phyloP scores from a whole-genome alignment of 2,888 invertebrate species.

The Phorcus lineatus region DNA sequence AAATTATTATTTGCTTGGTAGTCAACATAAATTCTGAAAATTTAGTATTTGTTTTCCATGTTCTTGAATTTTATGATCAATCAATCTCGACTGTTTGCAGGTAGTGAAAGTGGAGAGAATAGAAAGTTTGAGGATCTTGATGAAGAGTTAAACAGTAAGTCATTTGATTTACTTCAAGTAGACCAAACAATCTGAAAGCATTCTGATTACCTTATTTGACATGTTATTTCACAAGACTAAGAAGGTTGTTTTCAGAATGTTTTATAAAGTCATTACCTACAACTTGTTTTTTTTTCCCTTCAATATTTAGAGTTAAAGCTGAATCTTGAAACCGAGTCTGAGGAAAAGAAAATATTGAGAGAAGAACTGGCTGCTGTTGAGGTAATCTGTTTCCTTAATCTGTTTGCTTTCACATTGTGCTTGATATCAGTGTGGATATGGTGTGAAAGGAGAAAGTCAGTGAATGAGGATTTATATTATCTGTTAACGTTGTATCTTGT shows the following conservation, averaged over 20 bases:
- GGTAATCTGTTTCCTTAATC: slow-evolving; percentile 39
- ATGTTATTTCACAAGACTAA: neutral
- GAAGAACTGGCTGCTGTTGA: slow-evolving; percentile 61
- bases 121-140: slow-evolving; percentile 2
- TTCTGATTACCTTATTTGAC: neutral
- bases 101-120: neutral
- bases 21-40: too few species aligned
- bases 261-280: neutral
- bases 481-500: too few species aligned
- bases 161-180: neutral
- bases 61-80: too few species aligned
- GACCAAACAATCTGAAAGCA: neutral
- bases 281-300: neutral
- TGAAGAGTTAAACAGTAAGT: slow-evolving; percentile 23
- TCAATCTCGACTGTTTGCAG: too few species aligned
- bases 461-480: too few species aligned
- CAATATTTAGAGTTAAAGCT: slow-evolving; percentile 65
- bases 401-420: neutral
- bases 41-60: too few species aligned
- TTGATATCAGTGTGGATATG: neutral
- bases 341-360: slow-evolving; percentile 74
- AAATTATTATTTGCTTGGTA: too few species aligned
- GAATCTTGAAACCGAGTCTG: slow-evolving; percentile 71
- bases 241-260: neutral
- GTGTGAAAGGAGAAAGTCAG: too few species aligned